These are phyloP conservation scores for Chloroceryle inda DNA, from an alignment of 2,797 vertebrate genomes.

Conservation along the genomic window DNA sequence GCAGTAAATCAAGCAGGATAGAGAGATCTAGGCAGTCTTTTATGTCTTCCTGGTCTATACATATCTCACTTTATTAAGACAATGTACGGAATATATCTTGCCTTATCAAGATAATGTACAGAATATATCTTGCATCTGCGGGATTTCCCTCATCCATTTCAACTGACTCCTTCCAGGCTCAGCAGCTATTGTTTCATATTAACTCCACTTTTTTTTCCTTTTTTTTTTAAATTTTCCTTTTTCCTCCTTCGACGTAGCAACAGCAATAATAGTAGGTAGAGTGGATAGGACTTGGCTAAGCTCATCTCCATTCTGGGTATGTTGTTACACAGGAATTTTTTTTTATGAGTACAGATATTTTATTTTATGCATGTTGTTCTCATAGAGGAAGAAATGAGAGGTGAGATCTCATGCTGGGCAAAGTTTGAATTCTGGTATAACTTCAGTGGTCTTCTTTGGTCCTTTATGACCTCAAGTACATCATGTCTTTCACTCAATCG, in stretches of 20 bases:
- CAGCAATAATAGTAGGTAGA: accelerated
- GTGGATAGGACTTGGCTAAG: background rate
- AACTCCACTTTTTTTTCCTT: accelerated
- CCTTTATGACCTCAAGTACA: background rate
- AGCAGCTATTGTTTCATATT: background rate
- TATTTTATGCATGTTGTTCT: background rate
- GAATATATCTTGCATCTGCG: background rate
- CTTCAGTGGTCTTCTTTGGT: background rate
- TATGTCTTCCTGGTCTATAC: background rate
- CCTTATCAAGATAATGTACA: background rate
- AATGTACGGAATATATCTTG: background rate
- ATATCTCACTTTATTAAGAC: background rate
- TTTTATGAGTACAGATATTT: background rate
- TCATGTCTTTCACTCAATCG: background rate
- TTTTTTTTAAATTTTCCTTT: background rate
- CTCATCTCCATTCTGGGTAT: background rate
- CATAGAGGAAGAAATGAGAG: background rate
- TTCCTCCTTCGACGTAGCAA: accelerated
- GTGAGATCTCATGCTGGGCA: background rate
- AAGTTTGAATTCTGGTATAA: background rate
- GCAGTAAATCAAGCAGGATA: background rate
- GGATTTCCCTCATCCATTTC: background rate
- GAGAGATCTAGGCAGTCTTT: background rate
- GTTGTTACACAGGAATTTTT: accelerated
- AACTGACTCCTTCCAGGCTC: background rate